phyloP scores from a whole-genome alignment of 2,113 vertebrate species.

The Calcarius ornatus region DNA sequence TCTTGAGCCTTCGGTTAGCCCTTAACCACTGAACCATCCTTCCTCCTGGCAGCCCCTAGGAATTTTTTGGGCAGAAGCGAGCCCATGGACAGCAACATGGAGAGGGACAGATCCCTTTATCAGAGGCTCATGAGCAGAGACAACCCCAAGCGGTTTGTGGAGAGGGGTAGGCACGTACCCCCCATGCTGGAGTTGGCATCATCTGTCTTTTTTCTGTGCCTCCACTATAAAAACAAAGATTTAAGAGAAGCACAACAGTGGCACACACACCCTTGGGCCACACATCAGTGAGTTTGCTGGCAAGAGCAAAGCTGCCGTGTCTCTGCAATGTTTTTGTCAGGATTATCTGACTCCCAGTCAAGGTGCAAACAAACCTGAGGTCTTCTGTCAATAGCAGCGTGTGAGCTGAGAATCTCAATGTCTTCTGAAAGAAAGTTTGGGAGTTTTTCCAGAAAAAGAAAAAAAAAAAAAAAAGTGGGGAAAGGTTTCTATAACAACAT shows the following conservation, averaged over 20 bases:
- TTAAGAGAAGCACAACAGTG: neutral
- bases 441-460: neutral
- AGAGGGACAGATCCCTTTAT: neutral
- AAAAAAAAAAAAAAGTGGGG: neutral
- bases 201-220: neutral
- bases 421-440: constrained; percentile 24
- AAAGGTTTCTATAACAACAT: neutral
- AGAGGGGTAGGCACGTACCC: neutral
- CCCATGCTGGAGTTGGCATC: neutral
- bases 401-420: constrained; percentile 19
- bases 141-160: neutral
- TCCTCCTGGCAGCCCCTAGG: neutral
- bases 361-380: constrained; percentile 40
- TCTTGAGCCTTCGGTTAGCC: neutral
- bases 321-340: constrained; percentile 42
- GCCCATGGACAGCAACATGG: neutral
- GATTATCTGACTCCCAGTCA: constrained; percentile 50
- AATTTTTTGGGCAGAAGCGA: neutral
- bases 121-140: neutral
- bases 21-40: neutral
- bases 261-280: neutral
- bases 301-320: neutral
- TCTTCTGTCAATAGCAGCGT: constrained; percentile 26
- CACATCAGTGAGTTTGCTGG: constrained; percentile 16
- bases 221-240: constrained; percentile 4